A percentile compares a stretch with the other conserved stretches of the same genome.
Conservation (phyloP, 1,140 invertebrate species). For the Theocolax elegans region DNA sequence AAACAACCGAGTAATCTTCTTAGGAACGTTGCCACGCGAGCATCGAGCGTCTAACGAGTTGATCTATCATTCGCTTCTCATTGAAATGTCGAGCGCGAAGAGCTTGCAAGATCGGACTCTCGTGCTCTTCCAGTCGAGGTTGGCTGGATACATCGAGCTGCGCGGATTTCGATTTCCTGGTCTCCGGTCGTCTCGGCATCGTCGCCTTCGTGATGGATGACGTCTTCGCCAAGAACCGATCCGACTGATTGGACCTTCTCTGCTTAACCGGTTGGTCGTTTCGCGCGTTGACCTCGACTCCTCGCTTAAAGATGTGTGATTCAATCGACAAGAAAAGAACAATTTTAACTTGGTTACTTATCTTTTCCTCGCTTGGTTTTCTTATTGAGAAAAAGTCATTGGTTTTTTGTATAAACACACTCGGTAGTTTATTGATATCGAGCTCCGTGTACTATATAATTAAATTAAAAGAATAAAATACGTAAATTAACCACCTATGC, state of each 20-base stretch:
- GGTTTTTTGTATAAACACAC: no score
- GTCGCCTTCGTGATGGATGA: constrained; percentile 14
- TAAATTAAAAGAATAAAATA: no score
- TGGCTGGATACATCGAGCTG: background rate
- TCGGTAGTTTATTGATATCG: no score
- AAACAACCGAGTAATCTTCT: no score
- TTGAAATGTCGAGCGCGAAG: constrained; percentile 47
- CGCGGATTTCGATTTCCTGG: constrained; percentile 19
- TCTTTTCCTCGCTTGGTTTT: no score
- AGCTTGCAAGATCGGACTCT: background rate
- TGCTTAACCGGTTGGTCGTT: background rate
- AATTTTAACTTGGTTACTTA: no score
- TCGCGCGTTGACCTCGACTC: no score
- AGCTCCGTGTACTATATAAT: no score
- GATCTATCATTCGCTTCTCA: constrained; percentile 49
- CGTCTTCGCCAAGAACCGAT: background rate
- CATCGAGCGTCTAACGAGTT: constrained; percentile 12
- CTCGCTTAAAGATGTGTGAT: no score
- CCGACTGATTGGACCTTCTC: constrained; percentile 5
- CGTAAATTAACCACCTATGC: no score
- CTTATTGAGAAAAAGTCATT: no score
- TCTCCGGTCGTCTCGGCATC: background rate
- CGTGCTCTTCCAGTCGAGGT: background rate
- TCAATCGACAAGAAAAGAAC: background rate
- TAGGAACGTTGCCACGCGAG: background rate